Conservation (phyloP, 2,113 vertebrate genomes). For the Channa maculata region DNA sequence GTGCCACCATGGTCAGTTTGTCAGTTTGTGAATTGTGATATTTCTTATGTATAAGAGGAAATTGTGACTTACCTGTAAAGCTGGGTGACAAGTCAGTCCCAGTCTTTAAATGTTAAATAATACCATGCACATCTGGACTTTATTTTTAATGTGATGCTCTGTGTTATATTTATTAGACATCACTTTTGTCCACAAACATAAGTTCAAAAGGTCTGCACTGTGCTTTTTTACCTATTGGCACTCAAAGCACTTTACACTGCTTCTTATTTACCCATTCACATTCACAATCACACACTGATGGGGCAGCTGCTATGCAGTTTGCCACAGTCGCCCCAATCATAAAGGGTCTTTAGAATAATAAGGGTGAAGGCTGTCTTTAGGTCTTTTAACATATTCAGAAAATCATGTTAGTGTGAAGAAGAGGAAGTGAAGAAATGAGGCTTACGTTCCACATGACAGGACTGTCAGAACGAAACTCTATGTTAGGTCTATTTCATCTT, state of each 20-base stretch:
- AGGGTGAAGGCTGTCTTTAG: background rate
- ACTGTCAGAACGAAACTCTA: constrained; percentile 25
- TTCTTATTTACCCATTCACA: no score
- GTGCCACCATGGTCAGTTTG: no score
- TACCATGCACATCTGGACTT: background rate
- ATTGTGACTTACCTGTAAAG: background rate
- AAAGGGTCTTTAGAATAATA: no score
- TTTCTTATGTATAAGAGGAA: background rate
- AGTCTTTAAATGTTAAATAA: no score
- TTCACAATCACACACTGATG: no score
- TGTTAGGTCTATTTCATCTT: background rate
- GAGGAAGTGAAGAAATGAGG: constrained; percentile 2
- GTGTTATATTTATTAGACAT: background rate
- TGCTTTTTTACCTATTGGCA: no score
- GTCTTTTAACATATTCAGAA: no score
- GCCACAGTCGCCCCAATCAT: no score
- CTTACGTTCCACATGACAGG: constrained; percentile 2
- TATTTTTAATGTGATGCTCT: background rate
- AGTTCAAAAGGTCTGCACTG: background rate
- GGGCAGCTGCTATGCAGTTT: no score
- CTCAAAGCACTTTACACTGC: no score
- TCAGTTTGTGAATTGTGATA: background rate
- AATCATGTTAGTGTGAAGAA: no score
- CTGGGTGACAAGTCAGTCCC: background rate
- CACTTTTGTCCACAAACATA: background rate